Evolutionary conservation across 1,140 invertebrate species (phyloP).

Genomic region (Penaeus indicus): DNA sequence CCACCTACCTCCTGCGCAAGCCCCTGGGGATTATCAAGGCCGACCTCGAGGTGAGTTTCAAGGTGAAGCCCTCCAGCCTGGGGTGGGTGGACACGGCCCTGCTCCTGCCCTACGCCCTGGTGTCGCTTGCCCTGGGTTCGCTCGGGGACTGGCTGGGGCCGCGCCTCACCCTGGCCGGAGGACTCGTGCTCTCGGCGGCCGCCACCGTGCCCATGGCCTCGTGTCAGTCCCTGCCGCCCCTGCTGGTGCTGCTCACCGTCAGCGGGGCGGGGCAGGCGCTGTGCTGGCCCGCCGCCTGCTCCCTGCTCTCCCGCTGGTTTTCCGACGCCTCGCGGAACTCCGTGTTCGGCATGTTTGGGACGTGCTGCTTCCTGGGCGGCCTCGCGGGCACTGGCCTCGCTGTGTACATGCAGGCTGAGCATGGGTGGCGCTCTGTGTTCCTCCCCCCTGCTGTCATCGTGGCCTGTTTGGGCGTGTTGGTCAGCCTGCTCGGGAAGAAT

Average conservation of each 20-base stretch:
- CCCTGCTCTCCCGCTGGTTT: constrained; percentile 73
- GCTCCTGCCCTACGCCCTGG: constrained; percentile 73
- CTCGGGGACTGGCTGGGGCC: constrained; percentile 73
- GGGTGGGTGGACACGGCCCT: constrained; percentile 73
- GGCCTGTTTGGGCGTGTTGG: constrained; percentile 70
- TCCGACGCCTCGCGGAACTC: constrained; percentile 71
- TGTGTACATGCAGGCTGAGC: constrained; percentile 71
- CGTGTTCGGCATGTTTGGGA: constrained; percentile 74
- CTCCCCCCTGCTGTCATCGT: constrained; percentile 70
- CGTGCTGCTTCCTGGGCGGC: constrained; percentile 74
- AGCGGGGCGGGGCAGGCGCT: constrained; percentile 73
- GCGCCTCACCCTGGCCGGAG: constrained; percentile 71
- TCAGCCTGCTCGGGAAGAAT: constrained; percentile 69
- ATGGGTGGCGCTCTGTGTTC: constrained; percentile 73
- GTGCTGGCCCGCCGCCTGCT: constrained; percentile 73
- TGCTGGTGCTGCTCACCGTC: constrained; percentile 71
- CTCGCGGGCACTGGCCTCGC: constrained; percentile 73
- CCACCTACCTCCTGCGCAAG: constrained; percentile 72
- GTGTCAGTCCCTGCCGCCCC: constrained; percentile 70
- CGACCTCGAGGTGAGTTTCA: constrained; percentile 70
- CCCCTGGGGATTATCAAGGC: constrained; percentile 73
- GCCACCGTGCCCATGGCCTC: constrained; percentile 73
- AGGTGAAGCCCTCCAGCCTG: constrained; percentile 69
- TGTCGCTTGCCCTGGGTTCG: constrained; percentile 72
- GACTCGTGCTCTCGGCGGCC: constrained; percentile 71